Evolutionary conservation across 2,113 vertebrate species (phyloP), one percentile per base, ranked within the genome.

Genomic region (Eurypyga helias): DNA sequence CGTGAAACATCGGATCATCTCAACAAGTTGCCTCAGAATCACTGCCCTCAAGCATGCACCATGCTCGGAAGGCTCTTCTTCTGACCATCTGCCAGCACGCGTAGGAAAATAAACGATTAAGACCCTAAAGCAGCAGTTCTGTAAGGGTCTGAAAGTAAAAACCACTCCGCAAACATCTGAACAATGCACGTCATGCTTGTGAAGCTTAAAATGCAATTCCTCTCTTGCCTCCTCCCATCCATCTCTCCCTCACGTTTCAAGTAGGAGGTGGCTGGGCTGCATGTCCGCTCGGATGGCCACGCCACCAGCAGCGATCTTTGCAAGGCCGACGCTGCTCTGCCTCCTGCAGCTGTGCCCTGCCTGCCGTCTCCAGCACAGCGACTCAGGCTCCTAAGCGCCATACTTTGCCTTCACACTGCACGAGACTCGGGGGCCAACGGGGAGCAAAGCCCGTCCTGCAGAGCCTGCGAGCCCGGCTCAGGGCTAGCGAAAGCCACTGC

Each of bases 21-120:
- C 95, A 92, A 80, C 93, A 94, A 77, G n/a, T 79, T 79, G 73
- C 60, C 88, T 89, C 65, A 55, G 69, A 92, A 90, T 58, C 25
- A 7, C 65, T 89, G 88, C 88, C 92, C 90, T 71, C 51, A 60
- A 78, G 88, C 72, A n/a, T 38, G 45, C 77, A 57, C 80, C 9
- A 3, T 29, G 60, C 92, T 93, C 13, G 2, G 51, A 86, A 83
- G 58, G 43, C 51, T 90, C 86, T 77, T 64, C 84, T 85, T 88
- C 75, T 11, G 1, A 81, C 76, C 88, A 86, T 77, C 71, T 88
- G 82, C 83, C 51, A 83, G 38, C 86, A 79, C 16, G n/a, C 67
- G 82, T 25, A 86, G 55, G 51, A 88, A 90, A 90, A 90, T 10
- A 92, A 96, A 80, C 9, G 7, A 78, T 67, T 11, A 36, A 29